Conservation (phyloP, 2,113 vertebrate genomes). For the Ahaetulla prasina region DNA sequence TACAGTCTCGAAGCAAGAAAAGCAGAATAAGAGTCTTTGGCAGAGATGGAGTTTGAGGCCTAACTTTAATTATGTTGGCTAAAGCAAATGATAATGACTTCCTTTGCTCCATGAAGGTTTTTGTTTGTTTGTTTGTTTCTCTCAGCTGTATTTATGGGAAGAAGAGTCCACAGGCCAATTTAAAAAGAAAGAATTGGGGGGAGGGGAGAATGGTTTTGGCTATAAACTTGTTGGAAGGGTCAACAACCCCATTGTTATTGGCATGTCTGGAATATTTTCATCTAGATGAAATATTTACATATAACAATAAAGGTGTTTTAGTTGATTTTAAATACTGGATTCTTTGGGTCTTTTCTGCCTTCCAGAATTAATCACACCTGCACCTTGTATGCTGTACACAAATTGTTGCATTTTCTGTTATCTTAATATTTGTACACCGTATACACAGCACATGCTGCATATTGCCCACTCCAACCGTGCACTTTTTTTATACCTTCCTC, state of each 20-base stretch:
- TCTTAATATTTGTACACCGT: background rate
- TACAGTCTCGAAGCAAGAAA: slow-evolving; percentile 3
- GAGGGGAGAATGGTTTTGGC: slow-evolving; percentile 13
- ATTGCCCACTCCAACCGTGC: background rate
- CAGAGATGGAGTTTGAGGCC: slow-evolving; percentile 69
- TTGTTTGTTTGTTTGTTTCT: slow-evolving; percentile 53
- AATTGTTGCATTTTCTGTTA: background rate
- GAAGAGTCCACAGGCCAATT: slow-evolving; percentile 45
- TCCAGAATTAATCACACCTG: background rate
- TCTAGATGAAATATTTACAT: slow-evolving; percentile 46
- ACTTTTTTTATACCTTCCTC: background rate
- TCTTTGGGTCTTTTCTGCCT: slow-evolving; percentile 2
- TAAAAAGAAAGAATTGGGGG: slow-evolving; percentile 19
- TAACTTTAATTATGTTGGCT: slow-evolving; percentile 71
- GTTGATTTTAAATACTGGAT: slow-evolving; percentile 2
- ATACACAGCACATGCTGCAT: background rate
- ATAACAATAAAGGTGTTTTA: slow-evolving; percentile 9
- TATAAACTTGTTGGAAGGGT: slow-evolving; percentile 33
- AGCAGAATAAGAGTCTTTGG: slow-evolving; percentile 57
- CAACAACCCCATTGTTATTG: slow-evolving; percentile 5
- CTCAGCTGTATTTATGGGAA: slow-evolving; percentile 61
- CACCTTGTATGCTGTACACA: rapidly evolving
- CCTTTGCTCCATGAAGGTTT: slow-evolving; percentile 58
- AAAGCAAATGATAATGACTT: slow-evolving; percentile 72
- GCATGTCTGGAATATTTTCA: slow-evolving; percentile 29